phyloP scores from a whole-genome alignment of 2,888 invertebrate genomes.

The Keiferia lycopersicella region DNA sequence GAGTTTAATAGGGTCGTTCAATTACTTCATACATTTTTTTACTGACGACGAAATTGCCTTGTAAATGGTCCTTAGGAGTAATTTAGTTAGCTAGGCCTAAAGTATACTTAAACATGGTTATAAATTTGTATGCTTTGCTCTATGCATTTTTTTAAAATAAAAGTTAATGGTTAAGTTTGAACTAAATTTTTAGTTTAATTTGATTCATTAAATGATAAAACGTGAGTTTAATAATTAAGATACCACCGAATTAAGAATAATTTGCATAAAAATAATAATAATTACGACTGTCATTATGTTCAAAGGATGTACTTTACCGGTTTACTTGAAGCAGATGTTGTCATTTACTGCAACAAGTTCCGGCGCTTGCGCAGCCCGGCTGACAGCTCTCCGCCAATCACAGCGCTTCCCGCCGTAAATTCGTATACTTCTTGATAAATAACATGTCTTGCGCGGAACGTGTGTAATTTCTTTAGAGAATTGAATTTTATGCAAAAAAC shows the following conservation, averaged over 20 bases:
- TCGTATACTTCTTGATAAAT: slow-evolving; percentile 31
- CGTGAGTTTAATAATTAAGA: too few species aligned
- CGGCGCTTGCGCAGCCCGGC: slow-evolving; percentile 16
- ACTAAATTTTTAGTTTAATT: neutral
- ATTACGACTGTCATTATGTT: neutral
- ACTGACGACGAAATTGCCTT: slow-evolving; percentile 16
- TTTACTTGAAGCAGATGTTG: slow-evolving; percentile 37
- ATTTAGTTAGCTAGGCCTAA: slow-evolving; percentile 1
- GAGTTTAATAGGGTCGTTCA: slow-evolving; percentile 29
- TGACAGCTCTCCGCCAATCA: slow-evolving; percentile 39
- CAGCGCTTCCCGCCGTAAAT: slow-evolving; percentile 38
- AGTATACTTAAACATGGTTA: neutral
- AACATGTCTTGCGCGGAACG: slow-evolving; percentile 10
- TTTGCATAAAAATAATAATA: too few species aligned
- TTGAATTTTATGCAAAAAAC: slow-evolving; percentile 20
- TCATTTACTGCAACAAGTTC: slow-evolving; percentile 38
- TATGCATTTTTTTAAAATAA: neutral
- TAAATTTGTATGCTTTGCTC: neutral
- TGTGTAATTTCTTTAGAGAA: slow-evolving; percentile 16
- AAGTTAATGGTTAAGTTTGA: neutral
- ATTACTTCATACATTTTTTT: slow-evolving; percentile 21
- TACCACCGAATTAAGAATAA: too few species aligned
- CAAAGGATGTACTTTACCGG: slow-evolving; percentile 29
- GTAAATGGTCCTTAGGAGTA: slow-evolving; percentile 8
- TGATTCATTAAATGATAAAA: neutral